A percentile compares a stretch with the other conserved stretches of the same genome.
Conservation (phyloP, 1,140 invertebrate genomes). For the Conopomorpha cramerella region DNA sequence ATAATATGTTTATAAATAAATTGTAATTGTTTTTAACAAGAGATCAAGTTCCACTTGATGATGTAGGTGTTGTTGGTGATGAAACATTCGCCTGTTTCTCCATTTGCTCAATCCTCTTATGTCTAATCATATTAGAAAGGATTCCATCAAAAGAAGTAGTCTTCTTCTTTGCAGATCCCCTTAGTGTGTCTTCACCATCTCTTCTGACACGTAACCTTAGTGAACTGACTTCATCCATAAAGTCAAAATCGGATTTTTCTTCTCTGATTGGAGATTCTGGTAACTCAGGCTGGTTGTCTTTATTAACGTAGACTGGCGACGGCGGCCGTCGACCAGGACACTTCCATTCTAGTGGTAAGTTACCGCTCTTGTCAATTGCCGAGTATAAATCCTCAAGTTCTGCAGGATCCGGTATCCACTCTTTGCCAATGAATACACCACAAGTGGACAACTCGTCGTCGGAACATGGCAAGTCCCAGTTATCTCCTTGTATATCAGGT, state of each 20-base stretch:
- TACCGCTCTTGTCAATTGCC: constrained; percentile 58
- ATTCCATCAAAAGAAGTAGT: constrained; percentile 76
- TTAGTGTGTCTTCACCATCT: constrained; percentile 66
- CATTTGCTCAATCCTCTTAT: constrained; percentile 67
- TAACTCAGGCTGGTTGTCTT: constrained; percentile 42
- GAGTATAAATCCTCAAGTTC: constrained; percentile 65
- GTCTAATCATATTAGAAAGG: constrained; percentile 73
- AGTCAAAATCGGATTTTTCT: constrained; percentile 74
- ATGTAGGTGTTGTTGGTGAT: constrained; percentile 9
- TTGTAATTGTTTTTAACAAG: too few species aligned
- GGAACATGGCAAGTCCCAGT: constrained; percentile 64
- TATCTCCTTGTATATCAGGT: constrained; percentile 49
- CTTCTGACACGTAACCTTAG: constrained; percentile 66
- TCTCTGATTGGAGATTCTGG: constrained; percentile 53
- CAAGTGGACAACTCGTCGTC: constrained; percentile 61
- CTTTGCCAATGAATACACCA: constrained; percentile 34
- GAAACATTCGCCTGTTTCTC: constrained; percentile 47
- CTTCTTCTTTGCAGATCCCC: constrained; percentile 77
- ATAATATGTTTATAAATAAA: too few species aligned
- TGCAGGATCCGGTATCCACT: constrained; percentile 47
- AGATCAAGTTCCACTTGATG: too few species aligned
- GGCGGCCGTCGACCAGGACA: constrained; percentile 66
- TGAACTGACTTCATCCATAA: constrained; percentile 74
- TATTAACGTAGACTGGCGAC: constrained; percentile 47
- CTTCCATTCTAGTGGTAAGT: constrained; percentile 65